Conservation (phyloP, 2,113 vertebrate species). For the Recurvirostra avosetta region DNA sequence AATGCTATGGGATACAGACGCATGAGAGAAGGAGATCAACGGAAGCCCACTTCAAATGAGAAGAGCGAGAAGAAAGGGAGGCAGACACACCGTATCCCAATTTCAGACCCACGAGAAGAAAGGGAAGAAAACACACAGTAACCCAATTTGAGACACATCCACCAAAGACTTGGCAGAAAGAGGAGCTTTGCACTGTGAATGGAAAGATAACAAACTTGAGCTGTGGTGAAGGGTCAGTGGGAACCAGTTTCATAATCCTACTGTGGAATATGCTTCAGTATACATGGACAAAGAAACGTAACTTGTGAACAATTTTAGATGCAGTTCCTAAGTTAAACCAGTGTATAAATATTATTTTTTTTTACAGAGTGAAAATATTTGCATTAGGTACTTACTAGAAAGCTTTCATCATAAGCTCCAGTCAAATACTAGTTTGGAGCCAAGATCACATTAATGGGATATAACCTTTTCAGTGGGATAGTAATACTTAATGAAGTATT, state of each 20-base stretch:
- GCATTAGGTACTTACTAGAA: not conserved
- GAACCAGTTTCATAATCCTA: not conserved
- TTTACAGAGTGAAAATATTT: not conserved
- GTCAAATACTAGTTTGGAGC: not conserved
- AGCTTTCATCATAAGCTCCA: not conserved
- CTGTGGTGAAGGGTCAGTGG: constrained; percentile 44
- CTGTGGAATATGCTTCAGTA: not conserved
- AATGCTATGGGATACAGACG: accelerated
- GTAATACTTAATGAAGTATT: not conserved
- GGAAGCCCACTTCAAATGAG: constrained; percentile 5
- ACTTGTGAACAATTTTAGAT: not conserved
- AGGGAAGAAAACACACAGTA: not conserved
- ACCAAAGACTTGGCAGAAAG: constrained; percentile 46
- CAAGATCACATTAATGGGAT: not conserved
- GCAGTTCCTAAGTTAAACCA: not conserved
- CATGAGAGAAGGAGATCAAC: not conserved
- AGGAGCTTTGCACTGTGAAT: not conserved
- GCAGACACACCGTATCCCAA: not conserved
- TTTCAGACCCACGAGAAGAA: not conserved
- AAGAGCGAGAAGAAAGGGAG: not conserved
- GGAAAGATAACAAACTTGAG: constrained; percentile 66
- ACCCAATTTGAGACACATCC: constrained; percentile 17
- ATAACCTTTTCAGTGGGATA: not conserved
- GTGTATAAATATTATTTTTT: not conserved
- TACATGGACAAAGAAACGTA: not conserved